Percentiles rank a stretch among this genome's conserved stretches.
Evolutionary conservation across 2,113 vertebrate genomes (phyloP).

Genomic region (Xiphias gladius): DNA sequence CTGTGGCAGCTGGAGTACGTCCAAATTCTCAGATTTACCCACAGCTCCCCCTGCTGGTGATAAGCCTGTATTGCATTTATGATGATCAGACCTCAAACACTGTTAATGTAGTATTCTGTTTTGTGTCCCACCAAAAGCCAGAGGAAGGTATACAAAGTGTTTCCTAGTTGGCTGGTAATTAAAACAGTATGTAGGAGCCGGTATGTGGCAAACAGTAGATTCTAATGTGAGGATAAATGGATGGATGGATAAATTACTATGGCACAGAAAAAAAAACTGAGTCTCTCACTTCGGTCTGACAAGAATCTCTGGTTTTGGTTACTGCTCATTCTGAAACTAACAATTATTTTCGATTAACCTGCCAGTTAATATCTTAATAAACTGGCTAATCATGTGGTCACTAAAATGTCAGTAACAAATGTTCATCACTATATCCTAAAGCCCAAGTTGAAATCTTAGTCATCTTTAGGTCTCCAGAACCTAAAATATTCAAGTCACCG

Average conservation of each 20-base stretch:
- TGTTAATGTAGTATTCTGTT: not conserved
- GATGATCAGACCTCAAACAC: not conserved
- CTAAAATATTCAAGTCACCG: not conserved
- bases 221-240: conserved; percentile 6
- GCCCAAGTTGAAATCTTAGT: not conserved
- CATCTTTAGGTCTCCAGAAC: not conserved
- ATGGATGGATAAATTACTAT: conserved; percentile 49
- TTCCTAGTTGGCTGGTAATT: not conserved
- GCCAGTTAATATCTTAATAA: not conserved
- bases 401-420: not conserved
- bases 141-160: not conserved
- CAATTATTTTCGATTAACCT: not conserved
- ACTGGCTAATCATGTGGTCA: not conserved
- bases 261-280: not conserved
- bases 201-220: not conserved
- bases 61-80: not conserved
- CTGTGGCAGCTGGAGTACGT: not conserved
- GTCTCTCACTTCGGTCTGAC: not conserved
- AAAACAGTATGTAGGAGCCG: not conserved
- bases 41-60: conserved; percentile 60
- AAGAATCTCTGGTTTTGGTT: not conserved
- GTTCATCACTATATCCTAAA: not conserved
- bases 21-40: not conserved
- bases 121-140: not conserved
- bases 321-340: not conserved